Percentiles rank a stretch among this genome's conserved stretches.
phyloP scores from a whole-genome alignment of 2,113 vertebrate genomes.

The Pyxicephalus adspersus region DNA sequence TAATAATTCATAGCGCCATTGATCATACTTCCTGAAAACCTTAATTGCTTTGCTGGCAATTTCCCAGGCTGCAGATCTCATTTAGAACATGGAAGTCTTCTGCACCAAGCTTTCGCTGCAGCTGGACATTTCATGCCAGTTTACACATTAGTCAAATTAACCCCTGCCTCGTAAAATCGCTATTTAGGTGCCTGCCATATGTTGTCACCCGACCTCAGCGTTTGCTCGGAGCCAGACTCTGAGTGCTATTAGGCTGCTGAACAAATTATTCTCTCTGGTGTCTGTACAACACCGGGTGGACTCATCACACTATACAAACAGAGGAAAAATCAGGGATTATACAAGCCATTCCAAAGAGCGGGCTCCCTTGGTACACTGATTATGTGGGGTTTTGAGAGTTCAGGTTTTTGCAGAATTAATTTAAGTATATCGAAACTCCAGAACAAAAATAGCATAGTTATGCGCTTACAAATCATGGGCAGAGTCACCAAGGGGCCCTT shows the following conservation, averaged over 20 bases:
- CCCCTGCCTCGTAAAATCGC: not conserved
- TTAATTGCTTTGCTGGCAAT: conserved; percentile 55
- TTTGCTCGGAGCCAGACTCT: not conserved
- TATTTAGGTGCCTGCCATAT: conserved; percentile 14
- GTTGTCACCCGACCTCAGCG: conserved; percentile 7
- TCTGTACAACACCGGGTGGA: not conserved
- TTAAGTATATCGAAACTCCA: too few relatives aligned
- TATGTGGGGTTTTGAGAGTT: too few relatives aligned
- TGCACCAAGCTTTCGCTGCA: not conserved
- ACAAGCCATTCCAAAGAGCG: not conserved
- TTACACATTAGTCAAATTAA: conserved; percentile 39
- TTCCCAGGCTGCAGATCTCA: conserved; percentile 43
- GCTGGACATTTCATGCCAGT: conserved; percentile 12
- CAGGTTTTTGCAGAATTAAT: too few relatives aligned
- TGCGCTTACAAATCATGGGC: too few relatives aligned
- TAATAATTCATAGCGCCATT: conserved; percentile 55
- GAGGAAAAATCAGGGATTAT: not conserved
- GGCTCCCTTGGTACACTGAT: too few relatives aligned
- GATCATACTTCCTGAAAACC: conserved; percentile 55
- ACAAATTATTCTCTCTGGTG: not conserved
- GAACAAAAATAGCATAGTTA: too few relatives aligned
- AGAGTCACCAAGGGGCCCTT: too few relatives aligned
- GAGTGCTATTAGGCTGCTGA: not conserved
- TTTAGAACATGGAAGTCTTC: conserved; percentile 44
- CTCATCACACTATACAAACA: not conserved